These are phyloP conservation scores for Isoperla grammatica DNA, from an alignment of 2,888 invertebrate species.

Conservation along the genomic window DNA sequence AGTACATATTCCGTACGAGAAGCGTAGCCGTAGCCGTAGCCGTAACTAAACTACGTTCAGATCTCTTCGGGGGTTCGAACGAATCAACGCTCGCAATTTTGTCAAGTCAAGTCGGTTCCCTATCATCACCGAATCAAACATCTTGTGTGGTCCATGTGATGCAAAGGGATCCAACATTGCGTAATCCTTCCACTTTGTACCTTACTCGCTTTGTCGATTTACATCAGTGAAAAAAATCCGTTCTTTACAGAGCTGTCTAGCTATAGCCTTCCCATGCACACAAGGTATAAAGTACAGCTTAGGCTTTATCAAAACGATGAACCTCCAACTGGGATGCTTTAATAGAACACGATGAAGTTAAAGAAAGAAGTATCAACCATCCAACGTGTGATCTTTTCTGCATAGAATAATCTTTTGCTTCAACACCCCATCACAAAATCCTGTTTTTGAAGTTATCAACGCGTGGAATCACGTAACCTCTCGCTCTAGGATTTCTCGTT, in stretches of 20 bases:
- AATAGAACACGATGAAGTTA: neutral
- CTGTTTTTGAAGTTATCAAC: slow-evolving; percentile 16
- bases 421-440: slow-evolving; percentile 10
- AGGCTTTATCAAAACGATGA: no score
- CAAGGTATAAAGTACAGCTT: no score
- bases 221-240: neutral
- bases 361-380: neutral
- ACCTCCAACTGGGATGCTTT: neutral
- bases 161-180: no score
- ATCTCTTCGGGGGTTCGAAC: no score
- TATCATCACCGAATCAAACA: neutral
- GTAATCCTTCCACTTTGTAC: no score
- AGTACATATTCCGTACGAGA: no score
- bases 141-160: slow-evolving; percentile 3
- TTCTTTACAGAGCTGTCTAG: neutral
- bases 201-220: neutral
- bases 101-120: no score
- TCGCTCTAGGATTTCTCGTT: no score
- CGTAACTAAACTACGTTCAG: no score
- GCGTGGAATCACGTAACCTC: slow-evolving; percentile 19
- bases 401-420: slow-evolving; percentile 1
- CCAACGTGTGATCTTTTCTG: slow-evolving; percentile 11
- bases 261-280: neutral
- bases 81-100: no score
- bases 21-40: no score